phyloP scores from a whole-genome alignment of 2,888 invertebrate genomes.

The Bombylius major region DNA sequence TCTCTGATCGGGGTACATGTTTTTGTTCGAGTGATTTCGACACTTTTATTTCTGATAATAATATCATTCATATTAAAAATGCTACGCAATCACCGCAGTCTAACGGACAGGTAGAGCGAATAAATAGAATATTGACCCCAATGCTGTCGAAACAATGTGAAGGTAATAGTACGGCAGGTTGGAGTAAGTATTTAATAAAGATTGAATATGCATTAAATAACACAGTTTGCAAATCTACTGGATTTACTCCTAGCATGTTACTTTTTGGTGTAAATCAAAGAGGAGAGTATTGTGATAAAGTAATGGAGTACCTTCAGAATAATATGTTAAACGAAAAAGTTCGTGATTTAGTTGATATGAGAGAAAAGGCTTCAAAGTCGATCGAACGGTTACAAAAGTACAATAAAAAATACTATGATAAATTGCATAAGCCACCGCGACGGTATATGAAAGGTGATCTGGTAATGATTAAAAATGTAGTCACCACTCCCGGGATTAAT shows the following conservation, averaged over 20 bases:
- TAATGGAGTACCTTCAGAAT: background rate
- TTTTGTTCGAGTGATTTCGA: background rate
- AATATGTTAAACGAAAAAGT: background rate
- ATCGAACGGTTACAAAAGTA: slow-evolving; percentile 17
- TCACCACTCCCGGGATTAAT: slow-evolving; percentile 13
- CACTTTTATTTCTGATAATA: slow-evolving; percentile 10
- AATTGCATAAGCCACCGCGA: background rate
- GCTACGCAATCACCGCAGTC: slow-evolving; percentile 19
- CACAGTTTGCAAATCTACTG: slow-evolving; percentile 16
- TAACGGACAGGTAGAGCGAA: slow-evolving; percentile 19
- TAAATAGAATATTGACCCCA: slow-evolving; percentile 2
- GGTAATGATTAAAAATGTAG: slow-evolving; percentile 18
- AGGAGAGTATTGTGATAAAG: slow-evolving; percentile 6
- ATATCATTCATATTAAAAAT: slow-evolving; percentile 16
- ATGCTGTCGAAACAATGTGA: background rate
- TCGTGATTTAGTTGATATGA: no score
- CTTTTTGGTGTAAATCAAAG: slow-evolving; percentile 20
- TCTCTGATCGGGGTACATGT: slow-evolving; percentile 20
- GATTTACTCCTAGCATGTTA: slow-evolving; percentile 18
- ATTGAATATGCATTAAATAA: slow-evolving; percentile 4
- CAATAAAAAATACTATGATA: slow-evolving; percentile 12
- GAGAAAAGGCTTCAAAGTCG: slow-evolving; percentile 6
- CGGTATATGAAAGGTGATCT: slow-evolving; percentile 12
- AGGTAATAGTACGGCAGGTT: background rate
- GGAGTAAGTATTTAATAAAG: background rate